Percentiles rank a stretch among this genome's conserved stretches.
phyloP scores from a whole-genome alignment of 2,113 vertebrate genomes.

The Lucifuga dentata region DNA sequence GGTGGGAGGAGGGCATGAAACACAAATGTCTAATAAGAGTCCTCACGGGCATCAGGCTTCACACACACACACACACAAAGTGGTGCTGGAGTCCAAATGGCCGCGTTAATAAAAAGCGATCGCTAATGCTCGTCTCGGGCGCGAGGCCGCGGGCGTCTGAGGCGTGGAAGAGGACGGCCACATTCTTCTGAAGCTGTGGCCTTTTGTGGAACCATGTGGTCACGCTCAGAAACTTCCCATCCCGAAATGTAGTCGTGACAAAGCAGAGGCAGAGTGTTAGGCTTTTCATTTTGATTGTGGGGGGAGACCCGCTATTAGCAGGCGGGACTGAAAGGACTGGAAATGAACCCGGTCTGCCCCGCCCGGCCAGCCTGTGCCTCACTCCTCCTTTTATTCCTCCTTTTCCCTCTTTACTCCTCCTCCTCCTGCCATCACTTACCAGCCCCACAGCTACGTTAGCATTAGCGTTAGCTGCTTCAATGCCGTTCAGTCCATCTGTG shows the following conservation, averaged over 20 bases:
- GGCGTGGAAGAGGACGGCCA: slow-evolving; percentile 85
- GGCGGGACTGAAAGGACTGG: slow-evolving; percentile 89
- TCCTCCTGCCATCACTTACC: too few relatives aligned
- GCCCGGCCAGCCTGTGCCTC: slow-evolving; percentile 20
- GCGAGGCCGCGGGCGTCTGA: slow-evolving; percentile 89
- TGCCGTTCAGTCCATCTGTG: too few relatives aligned
- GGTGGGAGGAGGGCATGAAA: slow-evolving; percentile 53
- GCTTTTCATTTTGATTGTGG: slow-evolving; percentile 84
- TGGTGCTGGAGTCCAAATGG: too few relatives aligned
- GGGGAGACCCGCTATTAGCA: slow-evolving; percentile 77
- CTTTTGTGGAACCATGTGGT: slow-evolving; percentile 90
- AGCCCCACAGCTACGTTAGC: too few relatives aligned
- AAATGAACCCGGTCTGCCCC: slow-evolving; percentile 87
- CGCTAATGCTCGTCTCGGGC: slow-evolving; percentile 90
- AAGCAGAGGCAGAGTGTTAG: slow-evolving; percentile 83
- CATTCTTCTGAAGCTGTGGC: slow-evolving; percentile 83
- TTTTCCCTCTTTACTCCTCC: slow-evolving; percentile 48
- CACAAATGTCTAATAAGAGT: slow-evolving; percentile 46
- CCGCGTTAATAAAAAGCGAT: slow-evolving; percentile 91
- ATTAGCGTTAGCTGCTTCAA: too few relatives aligned
- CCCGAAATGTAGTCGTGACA: slow-evolving; percentile 83
- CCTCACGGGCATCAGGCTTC: slow-evolving; percentile 87
- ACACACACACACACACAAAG: slow-evolving; percentile 84
- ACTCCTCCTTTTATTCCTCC: slow-evolving; percentile 41
- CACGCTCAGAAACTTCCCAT: slow-evolving; percentile 84